A percentile compares a stretch with the other conserved stretches of the same genome.
Evolutionary conservation across 1,140 invertebrate genomes (phyloP).

Genomic region (Marisa cornuarietis): DNA sequence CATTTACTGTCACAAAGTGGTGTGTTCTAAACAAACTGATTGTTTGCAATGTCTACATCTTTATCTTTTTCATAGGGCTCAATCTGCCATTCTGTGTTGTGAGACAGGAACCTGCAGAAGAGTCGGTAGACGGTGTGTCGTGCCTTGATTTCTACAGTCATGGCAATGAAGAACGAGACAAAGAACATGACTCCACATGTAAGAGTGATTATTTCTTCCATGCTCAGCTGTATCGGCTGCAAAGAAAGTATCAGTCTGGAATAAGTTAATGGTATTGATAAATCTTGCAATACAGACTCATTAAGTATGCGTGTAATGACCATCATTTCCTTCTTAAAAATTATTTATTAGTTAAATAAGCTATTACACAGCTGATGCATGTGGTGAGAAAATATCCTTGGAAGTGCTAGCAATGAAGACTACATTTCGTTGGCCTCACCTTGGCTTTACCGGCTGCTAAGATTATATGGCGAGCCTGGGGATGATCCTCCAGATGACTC

Average conservation of each 20-base stretch:
- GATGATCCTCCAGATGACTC: slow-evolving; percentile 45
- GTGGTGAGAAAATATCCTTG: no score
- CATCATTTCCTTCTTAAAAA: no score
- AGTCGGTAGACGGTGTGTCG: slow-evolving; percentile 69
- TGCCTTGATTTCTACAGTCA: slow-evolving; percentile 72
- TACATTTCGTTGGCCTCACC: no score
- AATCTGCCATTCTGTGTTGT: slow-evolving; percentile 70
- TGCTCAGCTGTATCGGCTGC: slow-evolving; percentile 63
- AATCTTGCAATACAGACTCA: no score
- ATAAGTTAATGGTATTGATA: no score
- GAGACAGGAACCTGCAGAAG: slow-evolving; percentile 66
- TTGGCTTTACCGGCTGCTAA: no score
- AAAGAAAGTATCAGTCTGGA: neutral
- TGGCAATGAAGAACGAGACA: slow-evolving; percentile 71
- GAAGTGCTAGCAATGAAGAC: no score
- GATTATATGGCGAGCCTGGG: neutral
- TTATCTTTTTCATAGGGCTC: slow-evolving; percentile 67
- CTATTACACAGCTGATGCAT: no score
- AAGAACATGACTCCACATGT: slow-evolving; percentile 71
- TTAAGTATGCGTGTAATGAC: no score
- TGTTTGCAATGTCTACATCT: slow-evolving; percentile 32
- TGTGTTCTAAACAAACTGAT: no score
- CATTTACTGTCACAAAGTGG: no score
- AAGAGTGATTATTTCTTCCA: slow-evolving; percentile 69
- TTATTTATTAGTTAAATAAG: no score